Base-by-base conservation (phyloP, 2,888 invertebrate species). In the Eudemis profundana region DNA sequence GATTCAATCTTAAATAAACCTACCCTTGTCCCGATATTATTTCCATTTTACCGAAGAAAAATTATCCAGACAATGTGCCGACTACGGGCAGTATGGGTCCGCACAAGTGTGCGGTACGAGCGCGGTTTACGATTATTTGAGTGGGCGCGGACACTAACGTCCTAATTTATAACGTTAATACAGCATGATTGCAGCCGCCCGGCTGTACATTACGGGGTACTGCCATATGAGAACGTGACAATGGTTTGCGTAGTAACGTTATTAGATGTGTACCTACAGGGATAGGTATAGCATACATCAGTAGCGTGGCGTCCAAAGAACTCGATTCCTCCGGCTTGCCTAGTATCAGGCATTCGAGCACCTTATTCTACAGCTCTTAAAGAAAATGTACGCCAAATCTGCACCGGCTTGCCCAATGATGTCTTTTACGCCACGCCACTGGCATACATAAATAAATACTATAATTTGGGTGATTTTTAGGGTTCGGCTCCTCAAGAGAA, bases 121-220 rank as follows among this genome's bases (percentile, higher is more conserved):
- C 86, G 70, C 80, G 80, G 79, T 86, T 88, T 89, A 90, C 85
- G 87, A 86, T 90, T 91, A 90, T 90, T 89, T 87, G 86, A 87
- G 87, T 88, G 87, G 84, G 79, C 81, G 74, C 77, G 75, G 78
- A 77, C 84, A 79, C 79, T 89, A 86, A 91, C 86, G 82, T 89
- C 85, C 90, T 90, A 87, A 91, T 91, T 91, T 91, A 91, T 90
- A 90, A 89, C 89, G 83, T 88, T 90, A 90, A 90, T 90, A 90
- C 86, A 77, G 79, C 75, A 84, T 86, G 85, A 88, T 85, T 80
- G 85, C 82, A 72, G 72, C 72, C 70, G 72, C 72, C 70, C 75
- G 74, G 67, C 70, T 71, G 69, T 73, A 69, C 70, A 61, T 69
- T 67, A 63, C 70, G 70, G 68, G n/a, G 33, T 74, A 69, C 73